Evolutionary conservation across 2,113 vertebrate genomes (phyloP).

Genomic region (Synchiropus splendidus): DNA sequence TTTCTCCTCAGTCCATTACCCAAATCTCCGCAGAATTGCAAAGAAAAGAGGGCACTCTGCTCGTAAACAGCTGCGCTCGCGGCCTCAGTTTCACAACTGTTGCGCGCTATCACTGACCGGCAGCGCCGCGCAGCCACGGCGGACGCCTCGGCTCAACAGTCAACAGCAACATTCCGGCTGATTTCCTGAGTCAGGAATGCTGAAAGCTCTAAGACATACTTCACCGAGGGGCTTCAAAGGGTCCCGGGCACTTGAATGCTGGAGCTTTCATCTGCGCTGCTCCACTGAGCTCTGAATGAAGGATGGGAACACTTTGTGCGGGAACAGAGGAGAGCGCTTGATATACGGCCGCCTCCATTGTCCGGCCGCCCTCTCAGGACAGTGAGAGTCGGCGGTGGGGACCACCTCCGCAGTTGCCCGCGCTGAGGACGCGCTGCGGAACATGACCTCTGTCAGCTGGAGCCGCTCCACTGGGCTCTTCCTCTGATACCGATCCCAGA

Average conservation of each 20-base stretch:
- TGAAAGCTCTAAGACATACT: slow-evolving; percentile 53
- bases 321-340: slow-evolving; percentile 5
- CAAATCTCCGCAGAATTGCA: slow-evolving; percentile 30
- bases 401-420: slow-evolving; percentile 31
- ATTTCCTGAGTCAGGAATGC: slow-evolving; percentile 40
- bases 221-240: slow-evolving; percentile 49
- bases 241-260: slow-evolving; percentile 33
- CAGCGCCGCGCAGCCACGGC: slow-evolving; percentile 11
- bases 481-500: slow-evolving; percentile 29
- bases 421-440: slow-evolving; percentile 25
- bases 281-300: slow-evolving; percentile 41
- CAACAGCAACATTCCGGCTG: slow-evolving; percentile 14
- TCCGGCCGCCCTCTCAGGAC: no score
- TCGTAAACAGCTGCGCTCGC: slow-evolving; percentile 27
- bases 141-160: slow-evolving; percentile 10
- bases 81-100: slow-evolving; percentile 21
- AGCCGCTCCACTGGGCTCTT: slow-evolving; percentile 33
- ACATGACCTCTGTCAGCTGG: slow-evolving; percentile 32
- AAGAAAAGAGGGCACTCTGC: slow-evolving; percentile 5
- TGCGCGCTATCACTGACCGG: slow-evolving; percentile 34
- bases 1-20: slow-evolving; percentile 33
- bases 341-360: slow-evolving; percentile 6
- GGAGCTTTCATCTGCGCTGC: slow-evolving; percentile 48
- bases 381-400: slow-evolving; percentile 2
- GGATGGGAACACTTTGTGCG: slow-evolving; percentile 32